phyloP scores from a whole-genome alignment of 1,140 invertebrate genomes.

The Calliopsis andreniformis region DNA sequence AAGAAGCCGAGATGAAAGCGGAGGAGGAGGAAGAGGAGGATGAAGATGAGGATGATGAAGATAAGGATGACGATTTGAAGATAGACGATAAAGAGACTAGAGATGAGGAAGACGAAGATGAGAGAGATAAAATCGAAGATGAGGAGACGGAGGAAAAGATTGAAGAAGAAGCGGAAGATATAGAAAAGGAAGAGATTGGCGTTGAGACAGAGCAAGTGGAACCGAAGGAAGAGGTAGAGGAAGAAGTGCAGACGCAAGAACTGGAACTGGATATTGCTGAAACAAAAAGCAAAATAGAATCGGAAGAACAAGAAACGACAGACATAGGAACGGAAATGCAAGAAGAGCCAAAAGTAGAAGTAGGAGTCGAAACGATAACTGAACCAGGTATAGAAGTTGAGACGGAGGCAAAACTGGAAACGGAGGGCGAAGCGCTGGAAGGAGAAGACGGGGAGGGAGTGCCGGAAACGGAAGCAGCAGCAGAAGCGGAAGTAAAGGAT shows the following conservation, averaged over 20 bases:
- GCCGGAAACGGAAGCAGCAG: background rate
- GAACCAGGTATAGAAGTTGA: too few relatives aligned
- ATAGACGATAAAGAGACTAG: background rate
- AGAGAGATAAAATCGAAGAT: background rate
- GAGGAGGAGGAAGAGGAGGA: conserved; percentile 21
- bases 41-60: background rate
- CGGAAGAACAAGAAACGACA: conserved; percentile 8
- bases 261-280: conserved; percentile 5
- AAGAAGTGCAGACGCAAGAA: conserved; percentile 18
- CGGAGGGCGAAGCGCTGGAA: background rate
- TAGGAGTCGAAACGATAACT: background rate
- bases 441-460: background rate
- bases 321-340: conserved; percentile 9
- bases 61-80: conserved; percentile 7
- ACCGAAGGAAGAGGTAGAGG: conserved; percentile 1
- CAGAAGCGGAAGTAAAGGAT: background rate
- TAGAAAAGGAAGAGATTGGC: background rate
- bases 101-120: background rate
- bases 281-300: background rate
- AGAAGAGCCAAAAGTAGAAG: background rate
- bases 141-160: background rate
- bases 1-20: conserved; percentile 38
- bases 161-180: background rate
- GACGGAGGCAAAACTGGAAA: background rate
- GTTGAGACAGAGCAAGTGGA: conserved; percentile 28